These are phyloP conservation scores for Amiota communis DNA, from an alignment of 2,888 invertebrate species.

Conservation along the genomic window DNA sequence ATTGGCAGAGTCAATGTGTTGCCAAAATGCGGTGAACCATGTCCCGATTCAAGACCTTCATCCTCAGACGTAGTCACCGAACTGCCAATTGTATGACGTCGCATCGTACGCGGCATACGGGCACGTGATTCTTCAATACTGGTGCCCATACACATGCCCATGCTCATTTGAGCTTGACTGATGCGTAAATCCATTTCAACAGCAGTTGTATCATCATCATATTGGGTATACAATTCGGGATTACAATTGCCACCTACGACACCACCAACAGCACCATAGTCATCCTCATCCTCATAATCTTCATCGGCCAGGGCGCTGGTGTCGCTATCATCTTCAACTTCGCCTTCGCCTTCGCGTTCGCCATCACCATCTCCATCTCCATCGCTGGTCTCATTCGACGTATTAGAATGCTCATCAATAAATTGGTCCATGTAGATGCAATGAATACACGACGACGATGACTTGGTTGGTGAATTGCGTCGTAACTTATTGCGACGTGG, in stretches of 20 bases:
- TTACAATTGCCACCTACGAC: slow-evolving; percentile 34
- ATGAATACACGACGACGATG: slow-evolving; percentile 82
- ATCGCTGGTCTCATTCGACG: slow-evolving; percentile 73
- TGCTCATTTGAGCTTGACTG: slow-evolving; percentile 51
- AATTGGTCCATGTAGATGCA: slow-evolving; percentile 85
- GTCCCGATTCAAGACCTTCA: slow-evolving; percentile 72
- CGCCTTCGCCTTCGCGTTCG: too few relatives aligned
- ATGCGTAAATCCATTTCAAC: slow-evolving; percentile 64
- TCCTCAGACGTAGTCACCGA: slow-evolving; percentile 74
- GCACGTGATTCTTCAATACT: slow-evolving; percentile 66
- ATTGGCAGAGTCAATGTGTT: slow-evolving; percentile 73
- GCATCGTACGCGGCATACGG: slow-evolving; percentile 63
- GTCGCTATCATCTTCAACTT: slow-evolving; percentile 51
- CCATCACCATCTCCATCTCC: slow-evolving; percentile 65
- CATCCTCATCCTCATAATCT: slow-evolving; percentile 64
- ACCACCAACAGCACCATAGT: slow-evolving; percentile 36
- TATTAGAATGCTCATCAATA: slow-evolving; percentile 72
- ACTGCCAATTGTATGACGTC: slow-evolving; percentile 68
- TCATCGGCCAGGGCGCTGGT: slow-evolving; percentile 25
- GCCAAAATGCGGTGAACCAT: slow-evolving; percentile 73
- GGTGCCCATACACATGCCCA: slow-evolving; percentile 51
- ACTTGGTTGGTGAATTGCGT: slow-evolving; percentile 79
- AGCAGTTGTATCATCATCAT: slow-evolving; percentile 59
- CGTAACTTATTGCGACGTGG: slow-evolving; percentile 79
- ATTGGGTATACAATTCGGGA: slow-evolving; percentile 36